Evolutionary conservation across 1,140 invertebrate genomes (phyloP).

Genomic region (Cydia pomonella): DNA sequence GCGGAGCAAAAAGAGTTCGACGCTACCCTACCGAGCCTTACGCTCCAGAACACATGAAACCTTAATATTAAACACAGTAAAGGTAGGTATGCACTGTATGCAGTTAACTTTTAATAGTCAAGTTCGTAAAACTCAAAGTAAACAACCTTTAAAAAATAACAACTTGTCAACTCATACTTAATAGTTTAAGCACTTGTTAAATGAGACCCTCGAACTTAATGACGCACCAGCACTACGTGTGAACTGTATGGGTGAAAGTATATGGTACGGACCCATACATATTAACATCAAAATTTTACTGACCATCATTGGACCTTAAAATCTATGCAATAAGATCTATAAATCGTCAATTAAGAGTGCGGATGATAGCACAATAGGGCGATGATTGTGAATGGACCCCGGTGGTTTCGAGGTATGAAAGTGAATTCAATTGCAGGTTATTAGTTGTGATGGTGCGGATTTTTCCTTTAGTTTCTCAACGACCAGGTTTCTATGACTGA

Average conservation of each 20-base stretch:
- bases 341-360: no score
- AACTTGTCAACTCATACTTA: constrained; percentile 10
- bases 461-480: constrained; percentile 5
- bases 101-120: no score
- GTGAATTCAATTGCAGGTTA: constrained; percentile 19
- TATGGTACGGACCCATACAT: background rate
- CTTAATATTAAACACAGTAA: no score
- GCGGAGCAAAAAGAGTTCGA: no score
- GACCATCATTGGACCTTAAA: no score
- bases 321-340: no score
- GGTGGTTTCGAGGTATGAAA: constrained; percentile 11
- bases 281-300: no score
- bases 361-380: background rate
- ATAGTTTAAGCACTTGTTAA: background rate
- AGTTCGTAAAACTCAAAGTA: background rate
- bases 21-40: no score
- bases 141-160: background rate
- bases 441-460: background rate
- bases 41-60: no score
- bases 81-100: no score
- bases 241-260: constrained; percentile 15
- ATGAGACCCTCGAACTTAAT: background rate
- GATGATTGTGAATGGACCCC: constrained; percentile 20
- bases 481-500: background rate
- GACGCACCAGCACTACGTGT: background rate